Conservation (phyloP, 2,797 vertebrate species). For the Periparus ater region DNA sequence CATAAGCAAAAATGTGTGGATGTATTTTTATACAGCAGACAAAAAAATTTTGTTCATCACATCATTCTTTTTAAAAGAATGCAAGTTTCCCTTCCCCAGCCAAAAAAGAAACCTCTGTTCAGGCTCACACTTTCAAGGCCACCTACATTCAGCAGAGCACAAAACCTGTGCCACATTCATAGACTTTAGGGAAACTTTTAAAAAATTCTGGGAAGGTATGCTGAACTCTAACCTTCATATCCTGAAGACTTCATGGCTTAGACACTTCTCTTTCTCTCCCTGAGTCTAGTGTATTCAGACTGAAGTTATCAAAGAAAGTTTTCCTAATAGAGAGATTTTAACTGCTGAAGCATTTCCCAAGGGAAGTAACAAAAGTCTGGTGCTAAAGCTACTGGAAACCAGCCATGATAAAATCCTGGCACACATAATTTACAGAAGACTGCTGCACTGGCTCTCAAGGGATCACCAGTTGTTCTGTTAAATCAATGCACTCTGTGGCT, state of each 20-base stretch:
- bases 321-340: background rate
- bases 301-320: background rate
- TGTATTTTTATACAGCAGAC: background rate
- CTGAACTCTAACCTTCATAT: background rate
- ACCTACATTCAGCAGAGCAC: background rate
- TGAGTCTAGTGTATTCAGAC: background rate
- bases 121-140: background rate
- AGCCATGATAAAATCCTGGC: background rate
- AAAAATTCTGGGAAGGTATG: background rate
- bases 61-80: background rate
- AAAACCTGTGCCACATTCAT: background rate
- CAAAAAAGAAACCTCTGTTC: background rate
- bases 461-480: background rate
- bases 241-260: background rate
- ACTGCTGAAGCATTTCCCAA: background rate
- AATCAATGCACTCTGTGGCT: background rate
- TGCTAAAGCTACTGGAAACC: background rate
- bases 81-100: background rate
- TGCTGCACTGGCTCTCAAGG: background rate
- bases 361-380: background rate
- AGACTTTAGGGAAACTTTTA: background rate
- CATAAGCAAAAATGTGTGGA: background rate
- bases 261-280: background rate
- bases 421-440: background rate
- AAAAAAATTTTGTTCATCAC: background rate